Evolutionary conservation across 2,888 invertebrate genomes (phyloP).

Genomic region (Melieria omissa): DNA sequence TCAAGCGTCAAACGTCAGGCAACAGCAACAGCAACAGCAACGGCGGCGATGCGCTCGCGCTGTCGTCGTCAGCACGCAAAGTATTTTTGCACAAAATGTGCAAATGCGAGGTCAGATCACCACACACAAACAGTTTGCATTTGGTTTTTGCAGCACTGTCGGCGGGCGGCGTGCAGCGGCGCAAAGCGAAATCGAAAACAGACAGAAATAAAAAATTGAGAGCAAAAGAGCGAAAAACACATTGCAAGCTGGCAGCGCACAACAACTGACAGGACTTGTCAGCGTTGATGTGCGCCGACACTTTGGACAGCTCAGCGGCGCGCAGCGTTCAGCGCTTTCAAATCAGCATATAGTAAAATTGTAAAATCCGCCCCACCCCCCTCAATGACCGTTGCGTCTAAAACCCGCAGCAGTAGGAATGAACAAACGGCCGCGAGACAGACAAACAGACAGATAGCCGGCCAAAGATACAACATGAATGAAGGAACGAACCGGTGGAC

Average conservation of each 20-base stretch:
- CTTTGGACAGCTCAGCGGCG: constrained; percentile 32
- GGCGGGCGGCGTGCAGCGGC: too few relatives aligned
- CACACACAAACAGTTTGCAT: constrained; percentile 15
- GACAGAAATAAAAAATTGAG: constrained; percentile 11
- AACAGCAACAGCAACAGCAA: constrained; percentile 20
- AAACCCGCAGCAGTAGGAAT: too few relatives aligned
- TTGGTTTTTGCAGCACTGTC: too few relatives aligned
- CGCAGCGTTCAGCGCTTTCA: constrained; percentile 4
- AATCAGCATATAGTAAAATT: too few relatives aligned
- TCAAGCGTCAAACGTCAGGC: constrained; percentile 28
- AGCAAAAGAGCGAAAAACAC: constrained; percentile 14
- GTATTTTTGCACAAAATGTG: constrained; percentile 25
- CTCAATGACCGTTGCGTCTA: too few relatives aligned
- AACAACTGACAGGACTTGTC: constrained; percentile 35
- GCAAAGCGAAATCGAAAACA: background rate
- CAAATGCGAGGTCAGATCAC: constrained; percentile 35
- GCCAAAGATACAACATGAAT: constrained; percentile 22
- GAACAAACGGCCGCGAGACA: constrained; percentile 14
- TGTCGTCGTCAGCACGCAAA: constrained; percentile 25
- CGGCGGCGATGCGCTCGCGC: background rate
- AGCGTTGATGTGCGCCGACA: constrained; percentile 37
- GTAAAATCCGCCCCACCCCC: too few relatives aligned
- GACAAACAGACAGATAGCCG: constrained; percentile 23
- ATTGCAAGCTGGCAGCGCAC: constrained; percentile 15
- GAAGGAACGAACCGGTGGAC: constrained; percentile 1